Base-by-base conservation (phyloP, 1,140 invertebrate species). In the Apolygus lucorum region DNA sequence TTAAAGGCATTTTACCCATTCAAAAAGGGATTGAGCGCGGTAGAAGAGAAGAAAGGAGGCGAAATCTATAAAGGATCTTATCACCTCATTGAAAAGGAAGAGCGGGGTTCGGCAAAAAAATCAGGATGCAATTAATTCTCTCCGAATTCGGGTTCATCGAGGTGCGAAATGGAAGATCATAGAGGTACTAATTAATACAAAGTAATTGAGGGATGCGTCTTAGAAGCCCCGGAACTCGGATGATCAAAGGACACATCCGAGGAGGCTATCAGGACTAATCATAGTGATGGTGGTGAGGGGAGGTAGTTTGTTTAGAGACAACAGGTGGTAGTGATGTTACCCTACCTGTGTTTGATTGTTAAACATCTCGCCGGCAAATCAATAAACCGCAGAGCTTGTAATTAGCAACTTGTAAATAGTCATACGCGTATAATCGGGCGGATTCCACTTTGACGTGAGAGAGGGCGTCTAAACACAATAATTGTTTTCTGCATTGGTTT, bases 311-410 rank as follows among this genome's bases (percentile, higher is more conserved):
- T 59, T 59, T 22, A 59, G 54, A 11, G 54, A 59, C 54, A 59
- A 59, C 54, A 59, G 54, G 54, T 59, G 54, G 54, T 13, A 59
- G 54, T 59, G 54, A 59, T 59, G 54, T 24, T 42, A 24, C 54
- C 54, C 8, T 11, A 59, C 54, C 54, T 59, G 66, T 67, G 29
- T 42, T 49, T 29, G 25, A 67, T 21, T 67, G 66, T 67, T 67
- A 67, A 42, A 42, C 49, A 29, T 42, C 27, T 67, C 27, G 4
- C 1, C 21, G 28, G 29, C 21, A 21, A 67, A 24, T 49, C 66
- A 42, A 49, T 67, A 28, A 21, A 49, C 28, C 49, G 21, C 27
- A 34, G 66, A 49, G 54, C 11, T 13, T 59, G 54, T 59, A 59
- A 59, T 59, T 59, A 59, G 22, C 2, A 59, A 21, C 54, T 14